Evolutionary conservation across 2,888 invertebrate species (phyloP).

Genomic region (Kryphioiulus occultus): DNA sequence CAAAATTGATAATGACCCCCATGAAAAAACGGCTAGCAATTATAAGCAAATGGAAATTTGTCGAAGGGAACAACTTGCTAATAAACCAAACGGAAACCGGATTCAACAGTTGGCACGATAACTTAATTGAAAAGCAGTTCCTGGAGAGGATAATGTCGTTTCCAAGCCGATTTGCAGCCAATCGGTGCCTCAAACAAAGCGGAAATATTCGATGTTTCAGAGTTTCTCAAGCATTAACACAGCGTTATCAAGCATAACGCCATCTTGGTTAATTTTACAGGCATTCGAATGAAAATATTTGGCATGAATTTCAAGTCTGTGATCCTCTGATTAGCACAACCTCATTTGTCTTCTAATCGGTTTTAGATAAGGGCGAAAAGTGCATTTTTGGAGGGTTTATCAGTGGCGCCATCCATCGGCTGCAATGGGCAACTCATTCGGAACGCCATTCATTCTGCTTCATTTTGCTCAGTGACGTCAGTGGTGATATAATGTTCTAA

Average conservation of each 20-base stretch:
- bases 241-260: not conserved
- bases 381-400: not conserved
- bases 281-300: not conserved
- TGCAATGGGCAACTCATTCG: not conserved
- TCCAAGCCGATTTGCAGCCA: not conserved
- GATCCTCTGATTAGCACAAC: not conserved
- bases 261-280: too few species aligned
- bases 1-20: constrained; percentile 6
- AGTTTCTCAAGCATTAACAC: not conserved
- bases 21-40: not conserved
- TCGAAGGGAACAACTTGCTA: not conserved
- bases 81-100: constrained; percentile 8
- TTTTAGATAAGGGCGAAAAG: not conserved
- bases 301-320: not conserved
- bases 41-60: not conserved
- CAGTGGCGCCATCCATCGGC: not conserved
- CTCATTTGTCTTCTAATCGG: not conserved
- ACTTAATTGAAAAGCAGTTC: not conserved
- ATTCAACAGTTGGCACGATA: not conserved
- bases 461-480: not conserved
- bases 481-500: too few species aligned
- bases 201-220: not conserved
- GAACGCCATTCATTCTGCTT: too few species aligned
- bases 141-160: constrained; percentile 17
- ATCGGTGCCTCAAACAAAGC: not conserved